phyloP scores from a whole-genome alignment of 2,888 invertebrate genomes.

The Pristionchus fissidentatus region DNA sequence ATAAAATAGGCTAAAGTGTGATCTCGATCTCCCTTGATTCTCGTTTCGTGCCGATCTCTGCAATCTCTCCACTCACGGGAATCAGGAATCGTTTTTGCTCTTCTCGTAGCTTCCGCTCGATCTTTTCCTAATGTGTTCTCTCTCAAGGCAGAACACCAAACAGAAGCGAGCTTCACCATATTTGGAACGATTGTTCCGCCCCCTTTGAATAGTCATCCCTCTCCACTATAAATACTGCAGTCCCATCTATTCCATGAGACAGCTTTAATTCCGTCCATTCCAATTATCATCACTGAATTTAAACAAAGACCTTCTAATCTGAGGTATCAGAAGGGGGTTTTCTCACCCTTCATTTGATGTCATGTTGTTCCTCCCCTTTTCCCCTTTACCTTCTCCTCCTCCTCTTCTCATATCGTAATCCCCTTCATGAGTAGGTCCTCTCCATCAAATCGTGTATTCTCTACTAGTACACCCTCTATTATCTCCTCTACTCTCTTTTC shows the following conservation, averaged over 20 bases:
- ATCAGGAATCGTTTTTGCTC: neutral
- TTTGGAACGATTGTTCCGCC: constrained; percentile 15
- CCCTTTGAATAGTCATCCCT: neutral
- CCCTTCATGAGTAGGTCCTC: neutral
- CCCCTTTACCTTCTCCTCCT: neutral
- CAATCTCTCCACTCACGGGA: no score
- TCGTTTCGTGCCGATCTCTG: no score
- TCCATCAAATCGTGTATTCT: neutral
- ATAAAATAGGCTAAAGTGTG: no score
- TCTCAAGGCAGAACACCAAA: constrained; percentile 10
- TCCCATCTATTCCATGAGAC: neutral
- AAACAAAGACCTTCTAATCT: constrained; percentile 10
- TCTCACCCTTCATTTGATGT: neutral
- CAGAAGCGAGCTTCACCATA: neutral
- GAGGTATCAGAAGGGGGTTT: no score
- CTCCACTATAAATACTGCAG: constrained; percentile 4
- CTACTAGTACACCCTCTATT: neutral
- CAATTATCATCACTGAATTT: no score
- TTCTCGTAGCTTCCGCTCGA: no score
- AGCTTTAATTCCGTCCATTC: neutral
- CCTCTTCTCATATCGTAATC: constrained; percentile 1
- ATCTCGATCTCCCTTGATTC: no score
- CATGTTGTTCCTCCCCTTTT: constrained; percentile 20
- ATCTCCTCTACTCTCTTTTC: neutral
- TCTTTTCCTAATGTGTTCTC: constrained; percentile 7